These are phyloP conservation scores for Prionailurus viverrinus DNA, from an alignment of 2,113 vertebrate genomes.

Conservation along the genomic window DNA sequence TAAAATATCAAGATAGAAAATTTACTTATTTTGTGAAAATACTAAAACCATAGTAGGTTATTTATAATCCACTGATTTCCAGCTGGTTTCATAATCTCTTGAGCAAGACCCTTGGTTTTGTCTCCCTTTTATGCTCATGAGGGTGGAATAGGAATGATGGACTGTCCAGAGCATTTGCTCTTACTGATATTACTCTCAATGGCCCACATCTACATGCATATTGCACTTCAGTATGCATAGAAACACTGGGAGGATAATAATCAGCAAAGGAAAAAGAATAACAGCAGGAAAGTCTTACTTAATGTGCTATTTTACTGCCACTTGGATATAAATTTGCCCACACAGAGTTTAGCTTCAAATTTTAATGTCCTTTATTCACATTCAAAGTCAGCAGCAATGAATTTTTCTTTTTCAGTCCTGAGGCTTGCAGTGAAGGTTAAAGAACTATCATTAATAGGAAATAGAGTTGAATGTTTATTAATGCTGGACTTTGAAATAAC, in stretches of 20 bases:
- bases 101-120: not conserved
- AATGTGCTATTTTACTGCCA: slow-evolving; percentile 45
- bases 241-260: slow-evolving; percentile 21
- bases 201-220: not conserved
- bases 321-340: slow-evolving; percentile 65
- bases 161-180: not conserved
- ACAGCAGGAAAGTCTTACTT: not conserved
- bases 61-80: not conserved
- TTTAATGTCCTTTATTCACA: slow-evolving; percentile 56
- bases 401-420: slow-evolving; percentile 20
- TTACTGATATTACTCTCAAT: not conserved
- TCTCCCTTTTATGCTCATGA: not conserved
- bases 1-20: slow-evolving; percentile 48
- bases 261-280: slow-evolving; percentile 32
- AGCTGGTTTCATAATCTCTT: not conserved
- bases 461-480: slow-evolving; percentile 70
- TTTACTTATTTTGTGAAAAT: slow-evolving; percentile 61
- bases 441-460: slow-evolving; percentile 65
- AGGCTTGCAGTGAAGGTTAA: slow-evolving; percentile 62
- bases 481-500: slow-evolving; percentile 38
- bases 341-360: slow-evolving; percentile 51
- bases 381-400: slow-evolving; percentile 57
- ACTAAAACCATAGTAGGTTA: not conserved
- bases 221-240: not conserved
- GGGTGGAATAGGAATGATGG: not conserved